These are phyloP conservation scores for Echinometra lucunter DNA, from an alignment of 53 echinoderm and acorn worm genomes.

Conservation along the genomic window DNA sequence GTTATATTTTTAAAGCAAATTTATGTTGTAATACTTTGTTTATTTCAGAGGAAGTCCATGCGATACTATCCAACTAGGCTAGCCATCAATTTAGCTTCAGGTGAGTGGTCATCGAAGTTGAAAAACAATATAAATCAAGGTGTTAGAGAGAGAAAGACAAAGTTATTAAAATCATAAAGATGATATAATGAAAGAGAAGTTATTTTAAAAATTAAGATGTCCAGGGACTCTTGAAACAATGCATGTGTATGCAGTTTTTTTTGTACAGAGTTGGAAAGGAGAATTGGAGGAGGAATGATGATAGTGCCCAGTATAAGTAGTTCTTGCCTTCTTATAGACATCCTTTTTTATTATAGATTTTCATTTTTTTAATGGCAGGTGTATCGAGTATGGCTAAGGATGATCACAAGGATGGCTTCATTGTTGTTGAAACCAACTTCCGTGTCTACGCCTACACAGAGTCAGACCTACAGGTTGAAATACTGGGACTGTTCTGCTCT, in stretches of 20 bases:
- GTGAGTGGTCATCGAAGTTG: slow-evolving; percentile 63
- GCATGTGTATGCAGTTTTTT: not conserved
- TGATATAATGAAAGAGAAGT: not conserved
- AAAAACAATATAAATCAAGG: not conserved
- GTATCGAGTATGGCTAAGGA: slow-evolving; percentile 80
- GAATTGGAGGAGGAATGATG: not conserved
- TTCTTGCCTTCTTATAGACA: not conserved
- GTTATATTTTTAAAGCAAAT: not conserved
- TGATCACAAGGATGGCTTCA: slow-evolving; percentile 85
- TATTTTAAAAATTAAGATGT: not conserved
- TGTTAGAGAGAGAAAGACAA: not conserved
- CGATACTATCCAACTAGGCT: slow-evolving; percentile 96
- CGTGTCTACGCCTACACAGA: slow-evolving; percentile 96
- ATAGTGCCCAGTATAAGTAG: not conserved
- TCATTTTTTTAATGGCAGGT: slow-evolving; percentile 68
- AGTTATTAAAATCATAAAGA: not conserved
- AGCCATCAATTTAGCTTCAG: slow-evolving; percentile 96
- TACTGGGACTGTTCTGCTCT: slow-evolving; percentile 93
- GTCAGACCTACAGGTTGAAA: slow-evolving; percentile 96
- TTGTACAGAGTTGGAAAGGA: not conserved
- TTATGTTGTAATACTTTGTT: not conserved
- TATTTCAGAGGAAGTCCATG: slow-evolving; percentile 91
- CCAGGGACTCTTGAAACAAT: not conserved
- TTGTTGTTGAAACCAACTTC: slow-evolving; percentile 95
- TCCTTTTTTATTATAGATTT: not conserved